phyloP scores from a whole-genome alignment of 2,113 vertebrate species.

The Mesocricetus auratus region DNA sequence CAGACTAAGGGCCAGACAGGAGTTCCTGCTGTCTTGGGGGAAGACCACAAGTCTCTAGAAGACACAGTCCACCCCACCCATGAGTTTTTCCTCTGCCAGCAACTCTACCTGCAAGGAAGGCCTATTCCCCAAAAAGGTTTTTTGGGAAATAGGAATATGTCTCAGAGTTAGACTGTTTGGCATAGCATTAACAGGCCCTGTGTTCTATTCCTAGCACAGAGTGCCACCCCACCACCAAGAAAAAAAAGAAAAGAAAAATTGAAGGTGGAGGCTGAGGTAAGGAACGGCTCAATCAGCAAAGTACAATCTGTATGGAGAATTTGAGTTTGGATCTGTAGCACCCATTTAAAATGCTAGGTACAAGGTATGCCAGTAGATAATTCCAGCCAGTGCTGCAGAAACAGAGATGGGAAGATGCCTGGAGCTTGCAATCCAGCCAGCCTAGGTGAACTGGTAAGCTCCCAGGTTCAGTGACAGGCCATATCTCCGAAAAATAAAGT shows the following conservation, averaged over 20 bases:
- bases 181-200: neutral
- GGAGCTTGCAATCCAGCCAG: neutral
- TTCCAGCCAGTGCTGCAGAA: neutral
- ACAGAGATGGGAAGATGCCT: neutral
- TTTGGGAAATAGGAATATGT: neutral
- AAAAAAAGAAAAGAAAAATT: neutral
- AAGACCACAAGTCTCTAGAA: neutral
- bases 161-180: neutral
- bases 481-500: neutral
- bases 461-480: neutral
- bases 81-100: neutral
- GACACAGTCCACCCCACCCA: neutral
- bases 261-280: neutral
- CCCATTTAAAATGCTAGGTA: neutral
- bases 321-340: neutral
- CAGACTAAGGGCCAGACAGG: neutral
- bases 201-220: neutral
- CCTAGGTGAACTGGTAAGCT: neutral
- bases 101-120: neutral
- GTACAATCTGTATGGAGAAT: neutral
- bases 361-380: neutral
- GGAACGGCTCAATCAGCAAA: neutral
- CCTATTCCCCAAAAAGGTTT: neutral
- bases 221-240: no score
- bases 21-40: neutral